Base-by-base conservation (phyloP, 2,797 vertebrate genomes). In the Intellagama lesueurii region DNA sequence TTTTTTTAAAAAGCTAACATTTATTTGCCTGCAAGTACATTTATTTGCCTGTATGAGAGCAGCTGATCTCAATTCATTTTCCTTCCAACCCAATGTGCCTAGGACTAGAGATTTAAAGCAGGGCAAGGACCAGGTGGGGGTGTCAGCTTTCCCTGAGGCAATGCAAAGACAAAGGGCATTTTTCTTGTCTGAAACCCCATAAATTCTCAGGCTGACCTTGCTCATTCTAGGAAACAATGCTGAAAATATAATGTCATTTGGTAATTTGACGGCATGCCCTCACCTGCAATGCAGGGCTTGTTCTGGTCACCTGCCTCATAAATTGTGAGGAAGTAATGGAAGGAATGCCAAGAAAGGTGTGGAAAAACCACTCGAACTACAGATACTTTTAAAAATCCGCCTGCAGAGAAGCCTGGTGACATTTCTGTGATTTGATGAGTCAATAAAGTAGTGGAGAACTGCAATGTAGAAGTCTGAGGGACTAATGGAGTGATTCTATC, bases 201-300 rank as follows among this genome's bases (percentile, higher is more conserved):
- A 90, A 78, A 87, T 79, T 90, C 66, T 90, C 66, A 83, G 30
- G 81, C 8, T 90, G 89, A 87, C 89, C 85, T 60, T 84, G 35
- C 49, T 79, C 40, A 84, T 78, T 72, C 75, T 56, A 84, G 52
- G 60, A 78, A 89, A 40, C 64, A 49, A 52, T 83, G 72, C 73
- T 87, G 81, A 83, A 87, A 79, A 87, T 84, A 72, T 78, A 64
- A 73, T 30, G 35, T 72, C 12, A 16, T 44, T 66, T 2, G 24
- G 49, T 35, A 80, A 90, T 72, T 78, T 72, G 81, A 32, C 1
- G 66, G 47, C 89, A 35, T 56, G 89, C 60, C 80, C 80, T 90
- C 66, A 87, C 81, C 64, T 87, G 79, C 64, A 83, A 68, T 9
- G 5, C 32, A 78, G 72, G n/a, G 32, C n/a, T n/a, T 77, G 47